Conservation (phyloP, 1,140 invertebrate species). For the Lerema accius region DNA sequence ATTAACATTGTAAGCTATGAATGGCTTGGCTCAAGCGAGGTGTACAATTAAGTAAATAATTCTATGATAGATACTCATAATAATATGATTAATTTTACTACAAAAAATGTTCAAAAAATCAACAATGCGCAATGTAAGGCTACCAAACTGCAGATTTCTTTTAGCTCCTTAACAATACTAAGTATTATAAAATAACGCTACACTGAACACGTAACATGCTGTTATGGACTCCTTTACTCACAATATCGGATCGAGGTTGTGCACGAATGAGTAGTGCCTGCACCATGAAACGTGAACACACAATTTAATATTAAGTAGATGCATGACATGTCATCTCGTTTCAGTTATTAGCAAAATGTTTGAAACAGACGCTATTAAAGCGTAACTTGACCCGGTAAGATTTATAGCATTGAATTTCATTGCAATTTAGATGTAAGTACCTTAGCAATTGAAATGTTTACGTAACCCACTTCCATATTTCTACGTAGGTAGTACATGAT, state of each 20-base stretch:
- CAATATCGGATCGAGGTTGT: slow-evolving; percentile 71
- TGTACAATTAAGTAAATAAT: too few relatives aligned
- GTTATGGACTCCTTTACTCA: slow-evolving; percentile 56
- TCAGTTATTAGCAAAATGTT: slow-evolving; percentile 20
- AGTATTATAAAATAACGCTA: neutral
- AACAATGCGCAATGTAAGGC: neutral
- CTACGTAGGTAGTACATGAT: neutral
- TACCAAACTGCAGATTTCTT: neutral
- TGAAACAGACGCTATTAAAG: slow-evolving; percentile 3
- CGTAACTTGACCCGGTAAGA: neutral
- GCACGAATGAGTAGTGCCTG: slow-evolving; percentile 77
- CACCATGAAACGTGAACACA: slow-evolving; percentile 66
- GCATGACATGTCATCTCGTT: slow-evolving; percentile 1
- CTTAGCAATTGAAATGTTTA: slow-evolving; percentile 14
- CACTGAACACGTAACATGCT: slow-evolving; percentile 28
- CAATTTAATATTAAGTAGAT: slow-evolving; percentile 39
- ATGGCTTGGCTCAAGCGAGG: too few relatives aligned
- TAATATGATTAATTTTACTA: too few relatives aligned
- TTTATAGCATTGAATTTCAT: neutral
- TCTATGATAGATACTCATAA: too few relatives aligned
- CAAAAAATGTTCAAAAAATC: too few relatives aligned
- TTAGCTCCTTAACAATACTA: neutral
- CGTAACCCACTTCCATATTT: slow-evolving; percentile 14
- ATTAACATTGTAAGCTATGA: too few relatives aligned
- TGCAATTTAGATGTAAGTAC: slow-evolving; percentile 13